Evolutionary conservation across 1,140 invertebrate genomes (phyloP).

Genomic region (Scylla paramamosain): DNA sequence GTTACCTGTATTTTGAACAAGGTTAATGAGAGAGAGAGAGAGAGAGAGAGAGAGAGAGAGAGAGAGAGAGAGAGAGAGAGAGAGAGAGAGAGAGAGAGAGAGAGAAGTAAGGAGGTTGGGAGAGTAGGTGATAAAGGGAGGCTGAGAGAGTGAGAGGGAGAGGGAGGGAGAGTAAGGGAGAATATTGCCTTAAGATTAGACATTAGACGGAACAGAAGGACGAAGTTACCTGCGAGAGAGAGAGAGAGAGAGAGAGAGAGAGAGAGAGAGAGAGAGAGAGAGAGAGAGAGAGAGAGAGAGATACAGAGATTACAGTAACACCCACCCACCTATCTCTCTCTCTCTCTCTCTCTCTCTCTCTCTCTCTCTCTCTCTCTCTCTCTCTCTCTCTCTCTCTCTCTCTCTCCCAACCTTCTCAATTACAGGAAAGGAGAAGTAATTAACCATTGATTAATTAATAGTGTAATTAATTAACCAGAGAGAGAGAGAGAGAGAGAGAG

Average conservation of each 20-base stretch:
- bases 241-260: constrained; percentile 40
- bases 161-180: constrained; percentile 2
- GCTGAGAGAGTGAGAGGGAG: background rate
- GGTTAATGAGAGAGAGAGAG: background rate
- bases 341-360: too few species aligned
- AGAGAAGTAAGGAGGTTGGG: background rate
- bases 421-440: constrained; percentile 59
- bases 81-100: background rate
- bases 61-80: constrained; percentile 4
- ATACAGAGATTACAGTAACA: background rate
- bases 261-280: constrained; percentile 32
- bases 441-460: constrained; percentile 72
- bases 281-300: constrained; percentile 42
- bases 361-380: too few species aligned
- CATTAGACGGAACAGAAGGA: background rate
- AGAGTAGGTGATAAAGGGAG: background rate
- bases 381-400: too few species aligned
- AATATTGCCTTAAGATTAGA: background rate
- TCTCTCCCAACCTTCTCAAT: constrained; percentile 29
- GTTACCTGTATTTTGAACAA: background rate
- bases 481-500: too few species aligned
- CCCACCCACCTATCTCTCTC: background rate
- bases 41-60: constrained; percentile 24
- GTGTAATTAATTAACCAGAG: constrained; percentile 63
- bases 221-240: background rate